phyloP scores from a whole-genome alignment of 2,888 invertebrate genomes.

The Phengaris alcon region DNA sequence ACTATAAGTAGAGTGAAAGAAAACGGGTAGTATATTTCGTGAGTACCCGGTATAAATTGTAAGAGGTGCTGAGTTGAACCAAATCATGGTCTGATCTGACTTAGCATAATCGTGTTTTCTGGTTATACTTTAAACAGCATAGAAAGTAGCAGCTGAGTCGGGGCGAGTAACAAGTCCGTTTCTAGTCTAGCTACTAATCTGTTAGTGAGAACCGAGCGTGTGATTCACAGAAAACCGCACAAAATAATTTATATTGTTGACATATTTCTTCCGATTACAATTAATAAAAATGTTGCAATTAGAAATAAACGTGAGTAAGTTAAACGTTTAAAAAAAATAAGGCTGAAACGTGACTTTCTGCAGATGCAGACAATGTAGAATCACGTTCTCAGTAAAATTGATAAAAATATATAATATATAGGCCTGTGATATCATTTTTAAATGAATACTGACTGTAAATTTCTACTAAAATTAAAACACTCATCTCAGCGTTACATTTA shows the following conservation, averaged over 20 bases:
- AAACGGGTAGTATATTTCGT: not conserved
- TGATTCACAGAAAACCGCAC: not conserved
- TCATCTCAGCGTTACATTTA: not conserved
- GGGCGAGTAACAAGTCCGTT: not conserved
- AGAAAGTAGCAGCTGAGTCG: not conserved
- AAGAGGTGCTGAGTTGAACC: not conserved
- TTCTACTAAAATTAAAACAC: not conserved
- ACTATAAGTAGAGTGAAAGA: no score
- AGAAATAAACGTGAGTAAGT: not conserved
- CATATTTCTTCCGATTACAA: not conserved
- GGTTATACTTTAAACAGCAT: not conserved
- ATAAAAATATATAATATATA: not conserved
- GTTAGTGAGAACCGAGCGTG: not conserved
- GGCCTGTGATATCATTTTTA: not conserved
- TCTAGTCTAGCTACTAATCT: not conserved
- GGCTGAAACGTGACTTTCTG: conserved; percentile 6
- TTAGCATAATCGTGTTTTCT: not conserved
- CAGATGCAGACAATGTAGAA: not conserved
- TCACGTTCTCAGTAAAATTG: not conserved
- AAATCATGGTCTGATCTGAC: not conserved
- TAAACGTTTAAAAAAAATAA: not conserved
- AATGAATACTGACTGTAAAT: not conserved
- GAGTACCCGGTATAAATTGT: not conserved
- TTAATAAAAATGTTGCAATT: not conserved
- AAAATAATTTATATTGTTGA: conserved; percentile 1